These are phyloP conservation scores for Falcaria lacertinaria DNA, from an alignment of 2,888 invertebrate genomes.

Conservation along the genomic window DNA sequence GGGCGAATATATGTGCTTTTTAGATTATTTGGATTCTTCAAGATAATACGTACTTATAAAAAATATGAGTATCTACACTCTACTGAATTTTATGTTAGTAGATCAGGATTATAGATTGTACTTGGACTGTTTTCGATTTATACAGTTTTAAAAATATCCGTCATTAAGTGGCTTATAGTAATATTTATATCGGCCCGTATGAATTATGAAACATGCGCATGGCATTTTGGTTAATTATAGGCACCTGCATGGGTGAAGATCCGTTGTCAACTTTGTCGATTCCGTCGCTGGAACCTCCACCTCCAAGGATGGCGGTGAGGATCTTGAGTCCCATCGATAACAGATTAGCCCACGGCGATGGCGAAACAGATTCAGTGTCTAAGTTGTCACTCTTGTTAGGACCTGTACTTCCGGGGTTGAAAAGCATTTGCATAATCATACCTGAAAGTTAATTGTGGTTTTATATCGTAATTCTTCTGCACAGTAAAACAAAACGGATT, in stretches of 20 bases:
- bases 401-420: constrained; percentile 83
- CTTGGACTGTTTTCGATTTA: constrained; percentile 5
- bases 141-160: neutral
- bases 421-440: constrained; percentile 93
- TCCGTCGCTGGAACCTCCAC: constrained; percentile 87
- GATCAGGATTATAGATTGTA: constrained; percentile 55
- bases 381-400: constrained; percentile 90
- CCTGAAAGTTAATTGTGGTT: constrained; percentile 48
- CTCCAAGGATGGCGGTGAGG: constrained; percentile 90
- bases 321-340: constrained; percentile 92
- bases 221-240: neutral
- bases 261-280: constrained; percentile 95
- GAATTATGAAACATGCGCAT: constrained; percentile 9
- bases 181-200: neutral
- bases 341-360: constrained; percentile 93
- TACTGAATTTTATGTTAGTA: constrained; percentile 68
- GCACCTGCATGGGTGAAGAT: constrained; percentile 93
- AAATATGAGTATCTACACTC: constrained; percentile 61
- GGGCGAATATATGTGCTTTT: constrained; percentile 63
- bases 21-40: constrained; percentile 49
- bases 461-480: neutral
- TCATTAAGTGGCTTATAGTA: neutral
- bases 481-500: neutral
- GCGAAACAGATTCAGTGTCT: constrained; percentile 83
- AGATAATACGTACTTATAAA: constrained; percentile 35